phyloP scores from a whole-genome alignment of 2,797 vertebrate genomes.

The Oceanodroma leucorhoa region DNA sequence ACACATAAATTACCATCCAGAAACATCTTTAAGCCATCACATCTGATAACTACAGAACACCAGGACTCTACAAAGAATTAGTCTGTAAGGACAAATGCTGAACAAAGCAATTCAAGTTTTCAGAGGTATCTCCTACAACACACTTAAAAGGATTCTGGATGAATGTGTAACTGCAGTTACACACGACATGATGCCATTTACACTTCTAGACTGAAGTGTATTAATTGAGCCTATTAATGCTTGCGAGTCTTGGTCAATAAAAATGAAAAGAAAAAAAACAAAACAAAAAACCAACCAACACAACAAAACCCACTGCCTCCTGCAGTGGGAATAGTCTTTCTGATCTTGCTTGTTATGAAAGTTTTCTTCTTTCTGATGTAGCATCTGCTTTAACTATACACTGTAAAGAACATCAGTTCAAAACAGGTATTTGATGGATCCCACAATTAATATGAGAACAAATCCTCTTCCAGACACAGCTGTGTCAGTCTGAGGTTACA shows the following conservation, averaged over 20 bases:
- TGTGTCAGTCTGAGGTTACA: neutral
- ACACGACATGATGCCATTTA: neutral
- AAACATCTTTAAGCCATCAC: neutral
- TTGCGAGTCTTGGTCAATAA: neutral
- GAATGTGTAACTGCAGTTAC: neutral
- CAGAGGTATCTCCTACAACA: neutral
- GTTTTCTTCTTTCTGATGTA: neutral
- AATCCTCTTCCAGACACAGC: neutral
- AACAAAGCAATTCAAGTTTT: neutral
- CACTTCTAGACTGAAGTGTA: neutral
- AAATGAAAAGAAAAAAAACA: neutral
- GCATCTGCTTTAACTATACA: neutral
- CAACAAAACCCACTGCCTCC: neutral
- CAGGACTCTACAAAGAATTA: neutral
- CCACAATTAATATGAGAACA: neutral
- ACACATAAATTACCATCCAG: neutral
- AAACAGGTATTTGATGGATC: neutral
- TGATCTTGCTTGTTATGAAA: neutral
- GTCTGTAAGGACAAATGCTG: neutral
- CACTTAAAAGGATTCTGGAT: neutral
- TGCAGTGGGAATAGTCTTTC: neutral
- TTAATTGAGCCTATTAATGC: neutral
- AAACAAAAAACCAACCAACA: neutral
- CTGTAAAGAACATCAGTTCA: neutral
- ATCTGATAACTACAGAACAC: neutral